Percentiles rank a stretch among this genome's conserved stretches.
These are phyloP conservation scores for Mechanitis messenoides DNA, from an alignment of 2,888 invertebrate genomes.

Conservation along the genomic window DNA sequence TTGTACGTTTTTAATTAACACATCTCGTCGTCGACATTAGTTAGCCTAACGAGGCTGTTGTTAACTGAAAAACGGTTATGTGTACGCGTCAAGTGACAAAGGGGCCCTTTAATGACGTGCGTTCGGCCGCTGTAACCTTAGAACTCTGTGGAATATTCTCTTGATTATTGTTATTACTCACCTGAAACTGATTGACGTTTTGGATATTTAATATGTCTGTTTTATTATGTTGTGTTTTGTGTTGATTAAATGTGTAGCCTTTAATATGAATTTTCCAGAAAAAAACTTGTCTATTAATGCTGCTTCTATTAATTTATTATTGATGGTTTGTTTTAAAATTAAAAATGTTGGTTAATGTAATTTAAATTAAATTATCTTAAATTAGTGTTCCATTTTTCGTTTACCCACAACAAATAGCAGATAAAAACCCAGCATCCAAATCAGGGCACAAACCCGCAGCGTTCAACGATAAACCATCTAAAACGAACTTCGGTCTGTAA, in stretches of 20 bases:
- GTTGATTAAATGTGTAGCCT: too few species aligned
- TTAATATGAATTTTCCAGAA: background rate
- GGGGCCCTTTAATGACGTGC: slow-evolving; percentile 34
- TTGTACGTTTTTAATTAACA: slow-evolving; percentile 17
- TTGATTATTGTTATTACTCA: slow-evolving; percentile 33
- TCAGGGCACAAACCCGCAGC: slow-evolving; percentile 4
- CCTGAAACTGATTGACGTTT: slow-evolving; percentile 24
- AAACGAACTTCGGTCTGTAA: slow-evolving; percentile 4
- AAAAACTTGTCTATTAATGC: background rate
- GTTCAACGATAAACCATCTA: slow-evolving; percentile 4
- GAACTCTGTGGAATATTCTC: slow-evolving; percentile 32
- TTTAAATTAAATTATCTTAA: background rate
- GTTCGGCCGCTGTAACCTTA: slow-evolving; percentile 33
- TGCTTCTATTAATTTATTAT: too few species aligned
- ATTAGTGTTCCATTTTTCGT: background rate
- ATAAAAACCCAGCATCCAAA: background rate
- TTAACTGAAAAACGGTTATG: slow-evolving; percentile 31
- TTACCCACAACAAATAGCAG: background rate
- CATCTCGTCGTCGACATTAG: slow-evolving; percentile 22
- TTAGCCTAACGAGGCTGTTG: slow-evolving; percentile 28
- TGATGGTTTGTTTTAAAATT: too few species aligned
- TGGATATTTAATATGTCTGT: background rate
- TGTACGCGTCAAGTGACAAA: slow-evolving; percentile 37
- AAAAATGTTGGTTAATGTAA: background rate
- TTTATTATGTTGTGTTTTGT: too few species aligned